Evolutionary conservation across 2,888 invertebrate species (phyloP).

Genomic region (Cheilosia urbana): DNA sequence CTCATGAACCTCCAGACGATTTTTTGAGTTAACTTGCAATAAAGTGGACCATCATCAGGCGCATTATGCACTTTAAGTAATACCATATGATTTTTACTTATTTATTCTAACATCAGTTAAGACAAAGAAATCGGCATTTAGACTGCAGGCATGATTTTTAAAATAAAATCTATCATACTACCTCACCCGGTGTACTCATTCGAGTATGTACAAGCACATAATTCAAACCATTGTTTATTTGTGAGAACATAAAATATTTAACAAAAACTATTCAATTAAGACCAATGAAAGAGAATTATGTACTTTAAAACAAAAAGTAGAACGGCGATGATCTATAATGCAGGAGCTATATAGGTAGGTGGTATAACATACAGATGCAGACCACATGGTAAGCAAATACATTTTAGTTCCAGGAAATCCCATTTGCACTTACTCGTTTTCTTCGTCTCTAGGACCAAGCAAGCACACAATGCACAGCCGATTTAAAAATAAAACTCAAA

Average conservation of each 20-base stretch:
- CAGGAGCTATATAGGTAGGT: background rate
- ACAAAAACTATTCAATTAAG: background rate
- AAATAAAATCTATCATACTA: too few species aligned
- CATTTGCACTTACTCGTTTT: slow-evolving; percentile 57
- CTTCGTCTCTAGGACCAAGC: slow-evolving; percentile 45
- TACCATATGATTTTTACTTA: too few species aligned
- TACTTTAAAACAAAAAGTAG: slow-evolving; percentile 7
- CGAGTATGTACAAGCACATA: too few species aligned
- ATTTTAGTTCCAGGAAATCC: slow-evolving; percentile 22
- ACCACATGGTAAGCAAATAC: slow-evolving; percentile 23
- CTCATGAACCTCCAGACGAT: too few species aligned
- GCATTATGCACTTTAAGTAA: too few species aligned
- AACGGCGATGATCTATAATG: slow-evolving; percentile 13
- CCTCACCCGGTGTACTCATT: too few species aligned
- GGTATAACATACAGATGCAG: background rate
- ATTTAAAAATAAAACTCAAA: slow-evolving; percentile 60
- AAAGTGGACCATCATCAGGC: too few species aligned
- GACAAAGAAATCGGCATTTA: too few species aligned
- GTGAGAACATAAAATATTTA: background rate
- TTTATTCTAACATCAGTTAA: too few species aligned
- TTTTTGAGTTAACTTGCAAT: too few species aligned
- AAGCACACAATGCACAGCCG: slow-evolving; percentile 28
- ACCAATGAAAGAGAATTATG: background rate
- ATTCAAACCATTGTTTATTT: too few species aligned
- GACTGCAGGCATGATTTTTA: too few species aligned